Evolutionary conservation across 1,140 invertebrate species (phyloP), one percentile per base, ranked within the genome.

Genomic region (Listronotus bonariensis): DNA sequence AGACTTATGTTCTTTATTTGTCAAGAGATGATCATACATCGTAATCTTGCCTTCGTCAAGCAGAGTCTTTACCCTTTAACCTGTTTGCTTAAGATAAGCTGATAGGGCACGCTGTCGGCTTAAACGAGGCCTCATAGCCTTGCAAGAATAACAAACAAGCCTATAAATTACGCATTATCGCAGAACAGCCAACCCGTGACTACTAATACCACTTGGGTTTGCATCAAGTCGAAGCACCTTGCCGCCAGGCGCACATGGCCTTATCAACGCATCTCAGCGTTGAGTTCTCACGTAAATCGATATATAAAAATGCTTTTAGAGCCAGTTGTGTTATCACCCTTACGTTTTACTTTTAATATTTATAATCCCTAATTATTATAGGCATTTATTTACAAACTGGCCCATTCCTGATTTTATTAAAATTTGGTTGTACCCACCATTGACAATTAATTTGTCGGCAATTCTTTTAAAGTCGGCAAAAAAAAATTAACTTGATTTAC

Each of bases 71-170:
- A 36, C 34, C 34, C 11, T 36, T 36, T 36, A 68, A 68, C 66
- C 66, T 68, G 70, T 70, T 72, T 70, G 70, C 38, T 38, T 38
- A 56, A 71, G 71, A 72, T 72, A 69, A 71, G 60, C 59, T 69
- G 71, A 72, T 72, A 72, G 59, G 67, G 67, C 71, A 72, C 69
- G 69, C 49, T 71, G 71, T 71, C 69, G 65, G 67, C 56, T 65
- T 67, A 56, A 69, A 64, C 59, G 53, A 52, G 57, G 54, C 60
- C 64, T 67, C 64, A 69, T 57, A 67, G 51, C 63, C 63, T 54
- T 59, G 49, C 36, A 59, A 63, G 68, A 69, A 69, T 69, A 69
- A 69, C 68, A 69, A 69, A 69, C 57, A 64, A 62, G 65, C 64
- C 68, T 63, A 67, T 69, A 69, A 69, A 69, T 69, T 69, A 69